Evolutionary conservation across 2,113 vertebrate genomes (phyloP), one percentile per base, ranked within the genome.

Genomic region (Melanotaenia duboulayi): DNA sequence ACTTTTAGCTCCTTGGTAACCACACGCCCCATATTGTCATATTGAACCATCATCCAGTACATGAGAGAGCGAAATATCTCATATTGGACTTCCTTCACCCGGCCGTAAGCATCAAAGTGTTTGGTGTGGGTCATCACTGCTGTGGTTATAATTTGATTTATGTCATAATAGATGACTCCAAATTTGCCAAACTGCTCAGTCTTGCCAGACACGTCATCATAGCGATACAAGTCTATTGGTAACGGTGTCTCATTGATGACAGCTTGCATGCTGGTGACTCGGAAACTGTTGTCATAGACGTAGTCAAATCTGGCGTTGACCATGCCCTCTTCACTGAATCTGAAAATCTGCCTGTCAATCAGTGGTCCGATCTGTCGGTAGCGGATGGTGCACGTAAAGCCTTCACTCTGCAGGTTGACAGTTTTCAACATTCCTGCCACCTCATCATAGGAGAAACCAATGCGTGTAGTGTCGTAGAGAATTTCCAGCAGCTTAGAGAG

Each of bases 41-140:
- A 99, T 75, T 97, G 97, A 71, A 99, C 95, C 8, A 97, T 98
- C 97, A 99, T 98, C 97, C 98, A 99, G 89, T 97, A 99, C 97
- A 99, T 98, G 50, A 99, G 96, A 0, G 97, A 99, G 71, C 98
- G 95, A 78, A 99, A 99, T 59, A 99, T 99, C 88, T 99, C 98
- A 0, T 99, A 99, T 60, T 99, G 97, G 9, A 99, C 96, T 72
- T 99, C 97, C 83, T 99, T 98, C 89, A 99, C 97, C 4, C 98
- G 93, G 2, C 97, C 98, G 0, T 98, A 99, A 0, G 97, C 97
- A 0, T 99, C 98, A 46, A 99, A 99, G 90, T 99, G 98, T 74
- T 99, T 99, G 4, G 97, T 99, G 91, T 99, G 97, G 13, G 98
- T 99, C 98, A 99, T 99, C 76, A 99, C 97, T 0, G 97, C 95